phyloP scores from a whole-genome alignment of 2,888 invertebrate genomes.

The Noctua janthe region DNA sequence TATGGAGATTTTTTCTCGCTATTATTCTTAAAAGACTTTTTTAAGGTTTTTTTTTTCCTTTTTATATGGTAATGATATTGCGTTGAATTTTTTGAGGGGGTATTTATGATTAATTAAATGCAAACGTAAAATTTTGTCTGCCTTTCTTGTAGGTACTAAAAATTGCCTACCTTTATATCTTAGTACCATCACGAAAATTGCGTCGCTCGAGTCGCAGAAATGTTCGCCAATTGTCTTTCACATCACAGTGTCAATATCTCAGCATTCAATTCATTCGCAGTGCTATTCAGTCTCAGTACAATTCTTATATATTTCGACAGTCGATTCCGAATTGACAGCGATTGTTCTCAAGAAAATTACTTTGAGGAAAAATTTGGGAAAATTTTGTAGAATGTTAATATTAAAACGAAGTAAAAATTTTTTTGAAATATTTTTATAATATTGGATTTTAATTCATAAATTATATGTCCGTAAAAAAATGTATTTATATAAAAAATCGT shows the following conservation, averaged over 20 bases:
- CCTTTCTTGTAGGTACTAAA: not conserved
- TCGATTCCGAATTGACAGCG: conserved; percentile 30
- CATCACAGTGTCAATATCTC: conserved; percentile 36
- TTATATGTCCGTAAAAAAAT: not conserved
- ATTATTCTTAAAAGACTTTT: conserved; percentile 35
- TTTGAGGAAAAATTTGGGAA: not conserved
- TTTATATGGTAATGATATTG: conserved; percentile 42
- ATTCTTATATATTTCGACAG: conserved; percentile 29
- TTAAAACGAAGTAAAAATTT: not conserved
- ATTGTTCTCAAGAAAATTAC: conserved; percentile 41
- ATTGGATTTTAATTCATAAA: not conserved
- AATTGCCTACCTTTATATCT: rapidly evolving
- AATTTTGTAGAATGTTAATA: not conserved
- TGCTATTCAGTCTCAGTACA: conserved; percentile 12
- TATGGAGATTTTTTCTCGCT: conserved; percentile 45
- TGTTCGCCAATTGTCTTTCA: conserved; percentile 41
- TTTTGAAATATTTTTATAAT: not conserved
- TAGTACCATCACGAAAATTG: conserved; percentile 1
- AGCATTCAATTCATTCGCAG: conserved; percentile 28
- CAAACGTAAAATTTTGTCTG: not conserved
- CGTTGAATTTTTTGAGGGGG: conserved; percentile 2
- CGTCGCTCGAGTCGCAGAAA: not conserved
- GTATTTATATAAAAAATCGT: not conserved
- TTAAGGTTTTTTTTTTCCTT: conserved; percentile 10
- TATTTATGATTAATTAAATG: conserved; percentile 34